Percentiles rank a stretch among this genome's conserved stretches.
phyloP scores from a whole-genome alignment of 2,113 vertebrate species.

The Centropus bengalensis region DNA sequence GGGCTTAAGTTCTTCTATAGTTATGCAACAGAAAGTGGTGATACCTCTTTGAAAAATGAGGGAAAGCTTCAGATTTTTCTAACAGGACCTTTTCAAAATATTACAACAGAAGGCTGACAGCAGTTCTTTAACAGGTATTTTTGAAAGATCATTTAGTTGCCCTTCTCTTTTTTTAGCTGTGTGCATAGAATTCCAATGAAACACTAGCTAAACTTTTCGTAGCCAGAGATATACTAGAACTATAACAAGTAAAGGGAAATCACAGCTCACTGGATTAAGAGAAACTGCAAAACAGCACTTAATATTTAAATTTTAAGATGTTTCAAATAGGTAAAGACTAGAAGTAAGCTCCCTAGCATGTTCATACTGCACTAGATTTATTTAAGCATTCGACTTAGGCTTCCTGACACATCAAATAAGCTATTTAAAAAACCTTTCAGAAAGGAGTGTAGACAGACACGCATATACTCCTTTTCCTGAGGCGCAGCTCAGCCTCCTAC shows the following conservation, averaged over 20 bases:
- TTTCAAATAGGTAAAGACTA: not conserved
- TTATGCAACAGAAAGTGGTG: not conserved
- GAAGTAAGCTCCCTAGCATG: not conserved
- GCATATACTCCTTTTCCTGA: not conserved
- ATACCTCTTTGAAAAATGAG: not conserved
- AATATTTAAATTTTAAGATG: not conserved
- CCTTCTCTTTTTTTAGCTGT: not conserved
- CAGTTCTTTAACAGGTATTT: not conserved
- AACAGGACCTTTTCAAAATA: not conserved
- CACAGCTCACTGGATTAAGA: not conserved
- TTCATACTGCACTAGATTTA: not conserved
- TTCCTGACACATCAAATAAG: not conserved
- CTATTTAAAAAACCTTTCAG: not conserved
- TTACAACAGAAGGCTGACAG: not conserved
- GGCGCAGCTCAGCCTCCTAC: not conserved
- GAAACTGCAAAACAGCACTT: not conserved
- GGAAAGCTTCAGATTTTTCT: not conserved
- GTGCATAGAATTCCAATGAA: not conserved
- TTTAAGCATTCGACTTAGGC: not conserved
- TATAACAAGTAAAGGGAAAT: not conserved
- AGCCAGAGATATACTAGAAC: not conserved
- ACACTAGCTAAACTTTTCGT: not conserved
- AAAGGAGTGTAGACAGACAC: not conserved
- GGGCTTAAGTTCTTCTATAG: not conserved
- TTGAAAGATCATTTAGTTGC: not conserved